A percentile compares a stretch with the other conserved stretches of the same genome.
phyloP scores from a whole-genome alignment of 1,140 invertebrate genomes.

The Penaeus vannamei region DNA sequence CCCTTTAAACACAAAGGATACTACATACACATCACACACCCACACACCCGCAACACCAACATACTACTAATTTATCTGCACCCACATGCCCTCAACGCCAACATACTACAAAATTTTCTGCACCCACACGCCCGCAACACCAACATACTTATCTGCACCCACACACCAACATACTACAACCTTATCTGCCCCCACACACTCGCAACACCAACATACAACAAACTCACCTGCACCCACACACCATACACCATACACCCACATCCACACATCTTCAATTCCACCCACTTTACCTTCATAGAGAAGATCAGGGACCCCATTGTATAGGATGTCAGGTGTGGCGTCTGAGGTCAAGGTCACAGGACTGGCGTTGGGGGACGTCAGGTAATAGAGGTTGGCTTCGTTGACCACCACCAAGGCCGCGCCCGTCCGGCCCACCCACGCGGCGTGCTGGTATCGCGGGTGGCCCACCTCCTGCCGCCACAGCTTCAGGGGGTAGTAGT shows the following conservation, averaged over 20 bases:
- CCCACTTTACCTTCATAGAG: constrained; percentile 87
- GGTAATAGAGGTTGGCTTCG: constrained; percentile 91
- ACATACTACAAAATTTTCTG: too few relatives aligned
- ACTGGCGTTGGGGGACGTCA: constrained; percentile 79
- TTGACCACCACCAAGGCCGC: constrained; percentile 86
- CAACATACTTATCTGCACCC: too few relatives aligned
- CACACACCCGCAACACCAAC: too few relatives aligned
- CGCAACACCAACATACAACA: too few relatives aligned
- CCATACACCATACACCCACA: not conserved
- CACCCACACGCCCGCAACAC: too few relatives aligned
- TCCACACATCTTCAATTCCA: not conserved
- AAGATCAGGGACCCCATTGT: constrained; percentile 94
- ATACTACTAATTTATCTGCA: too few relatives aligned
- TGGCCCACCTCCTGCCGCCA: constrained; percentile 50
- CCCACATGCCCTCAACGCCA: too few relatives aligned
- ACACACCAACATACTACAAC: too few relatives aligned
- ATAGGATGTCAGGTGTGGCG: constrained; percentile 82
- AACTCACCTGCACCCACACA: too few relatives aligned
- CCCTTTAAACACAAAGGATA: too few relatives aligned
- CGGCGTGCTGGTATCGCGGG: constrained; percentile 69
- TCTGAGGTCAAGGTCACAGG: constrained; percentile 82
- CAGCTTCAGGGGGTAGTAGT: constrained; percentile 65
- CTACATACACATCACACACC: too few relatives aligned
- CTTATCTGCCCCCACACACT: too few relatives aligned
- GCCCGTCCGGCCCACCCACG: constrained; percentile 81